Evolutionary conservation across 2,113 vertebrate species (phyloP), one percentile per base, ranked within the genome.

Genomic region (Peromyscus maniculatus): DNA sequence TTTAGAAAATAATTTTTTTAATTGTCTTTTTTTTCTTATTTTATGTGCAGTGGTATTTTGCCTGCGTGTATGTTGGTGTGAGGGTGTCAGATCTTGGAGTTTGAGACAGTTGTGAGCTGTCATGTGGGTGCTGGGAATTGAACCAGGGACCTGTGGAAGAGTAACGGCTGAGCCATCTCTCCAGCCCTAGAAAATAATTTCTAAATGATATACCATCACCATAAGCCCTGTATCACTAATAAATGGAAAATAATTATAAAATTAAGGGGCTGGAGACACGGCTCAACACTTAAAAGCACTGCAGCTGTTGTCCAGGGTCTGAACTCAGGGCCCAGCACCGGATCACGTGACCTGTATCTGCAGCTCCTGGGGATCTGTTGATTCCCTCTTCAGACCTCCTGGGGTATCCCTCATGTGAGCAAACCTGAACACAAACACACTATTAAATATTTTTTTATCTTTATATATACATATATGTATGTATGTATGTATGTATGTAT

Each of bases 221-320:
- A 4, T 62, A 95, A 46, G 26, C 22, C 62, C 33, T 33, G 0
- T 39, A 64, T 82, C 55, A 55, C 28, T 72, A 75, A 4, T 77
- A 71, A 88, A 80, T 11, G 93, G 21, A 59, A 92, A 96, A 89
- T 89, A 77, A 72, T 59, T 84, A 28, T 69, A 82, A 91, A 84
- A 74, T 46, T 43, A 77, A 26, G 74, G 74, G 74, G 10, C 39
- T 77, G 24, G 43, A 72, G 19, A 72, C 2, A 19, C 19, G 39
- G 5, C 39, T 46, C 11, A 77, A 24, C 39, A 46, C 19, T 77
- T 77, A 46, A 46, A 19, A 77, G 24, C 39, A 5, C 74, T 77
- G 43, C 39, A 15, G 39, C 74, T 46, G 9, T 77, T 46, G 4
- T 5, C 24, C 21, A 75, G 39, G 21, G 39, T 24, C 39, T 43